phyloP scores from a whole-genome alignment of 2,888 invertebrate genomes.

The Eudasyphora cyanicolor region DNA sequence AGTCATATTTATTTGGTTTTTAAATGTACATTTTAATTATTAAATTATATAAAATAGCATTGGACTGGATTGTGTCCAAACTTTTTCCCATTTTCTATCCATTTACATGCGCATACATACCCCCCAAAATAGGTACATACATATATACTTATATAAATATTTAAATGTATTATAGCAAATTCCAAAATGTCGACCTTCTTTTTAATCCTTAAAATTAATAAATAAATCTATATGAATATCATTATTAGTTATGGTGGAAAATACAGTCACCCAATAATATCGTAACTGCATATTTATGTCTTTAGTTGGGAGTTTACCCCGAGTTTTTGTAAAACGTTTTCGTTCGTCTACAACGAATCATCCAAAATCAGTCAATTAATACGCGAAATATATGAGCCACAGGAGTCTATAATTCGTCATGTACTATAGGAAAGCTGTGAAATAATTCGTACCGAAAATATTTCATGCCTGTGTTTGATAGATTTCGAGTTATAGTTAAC shows the following conservation, averaged over 20 bases:
- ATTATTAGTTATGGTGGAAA: conserved; percentile 30
- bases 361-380: no score
- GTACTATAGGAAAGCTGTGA: no score
- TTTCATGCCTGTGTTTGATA: no score
- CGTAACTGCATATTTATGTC: no score
- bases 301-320: no score
- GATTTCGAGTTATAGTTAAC: no score
- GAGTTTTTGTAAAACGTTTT: no score
- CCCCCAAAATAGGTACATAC: no score
- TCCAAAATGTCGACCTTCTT: conserved; percentile 26
- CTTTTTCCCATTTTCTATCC: conserved; percentile 42
- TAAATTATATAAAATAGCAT: neutral
- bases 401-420: no score
- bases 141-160: conserved; percentile 37
- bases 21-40: conserved; percentile 45
- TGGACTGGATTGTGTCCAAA: neutral
- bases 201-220: conserved; percentile 46
- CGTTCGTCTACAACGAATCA: no score
- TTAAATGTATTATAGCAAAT: conserved; percentile 49
- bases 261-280: neutral
- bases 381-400: no score
- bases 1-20: conserved; percentile 56
- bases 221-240: conserved; percentile 42
- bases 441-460: no score
- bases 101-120: conserved; percentile 41